These are phyloP conservation scores for Endomychus coccineus DNA, from an alignment of 2,888 invertebrate genomes.

Conservation along the genomic window DNA sequence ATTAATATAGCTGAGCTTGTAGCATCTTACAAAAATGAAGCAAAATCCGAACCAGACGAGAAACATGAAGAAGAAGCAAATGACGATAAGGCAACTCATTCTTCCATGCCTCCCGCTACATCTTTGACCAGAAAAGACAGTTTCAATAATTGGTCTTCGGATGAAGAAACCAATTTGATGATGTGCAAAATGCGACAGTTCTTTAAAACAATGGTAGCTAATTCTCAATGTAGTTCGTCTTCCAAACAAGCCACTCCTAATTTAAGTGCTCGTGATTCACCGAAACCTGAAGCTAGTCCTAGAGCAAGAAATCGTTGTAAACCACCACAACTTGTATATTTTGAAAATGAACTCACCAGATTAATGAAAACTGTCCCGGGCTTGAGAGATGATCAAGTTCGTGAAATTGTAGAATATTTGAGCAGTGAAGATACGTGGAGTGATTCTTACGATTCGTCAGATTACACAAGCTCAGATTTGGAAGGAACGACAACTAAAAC, in stretches of 20 bases:
- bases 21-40: constrained; percentile 31
- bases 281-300: constrained; percentile 51
- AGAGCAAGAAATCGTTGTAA: constrained; percentile 59
- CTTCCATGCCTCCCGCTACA: constrained; percentile 47
- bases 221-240: constrained; percentile 40
- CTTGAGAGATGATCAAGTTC: constrained; percentile 81
- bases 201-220: constrained; percentile 84
- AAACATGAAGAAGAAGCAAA: constrained; percentile 54
- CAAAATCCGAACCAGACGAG: constrained; percentile 47
- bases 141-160: constrained; percentile 90
- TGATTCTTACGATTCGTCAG: constrained; percentile 87
- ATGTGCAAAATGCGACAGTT: constrained; percentile 92
- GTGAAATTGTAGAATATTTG: constrained; percentile 85
- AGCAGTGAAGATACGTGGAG: constrained; percentile 92
- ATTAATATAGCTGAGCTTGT: constrained; percentile 34
- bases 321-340: constrained; percentile 79
- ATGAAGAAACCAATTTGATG: constrained; percentile 90
- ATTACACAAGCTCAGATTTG: constrained; percentile 83
- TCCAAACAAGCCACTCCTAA: constrained; percentile 48
- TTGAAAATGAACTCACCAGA: constrained; percentile 81
- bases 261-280: constrained; percentile 32
- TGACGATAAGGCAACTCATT: constrained; percentile 37
- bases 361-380: constrained; percentile 91
- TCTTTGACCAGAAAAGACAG: constrained; percentile 76
- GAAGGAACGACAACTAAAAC: constrained; percentile 64